Evolutionary conservation across 2,797 vertebrate species (phyloP), one percentile per base, ranked within the genome.

Genomic region (Gallinago solitaria): DNA sequence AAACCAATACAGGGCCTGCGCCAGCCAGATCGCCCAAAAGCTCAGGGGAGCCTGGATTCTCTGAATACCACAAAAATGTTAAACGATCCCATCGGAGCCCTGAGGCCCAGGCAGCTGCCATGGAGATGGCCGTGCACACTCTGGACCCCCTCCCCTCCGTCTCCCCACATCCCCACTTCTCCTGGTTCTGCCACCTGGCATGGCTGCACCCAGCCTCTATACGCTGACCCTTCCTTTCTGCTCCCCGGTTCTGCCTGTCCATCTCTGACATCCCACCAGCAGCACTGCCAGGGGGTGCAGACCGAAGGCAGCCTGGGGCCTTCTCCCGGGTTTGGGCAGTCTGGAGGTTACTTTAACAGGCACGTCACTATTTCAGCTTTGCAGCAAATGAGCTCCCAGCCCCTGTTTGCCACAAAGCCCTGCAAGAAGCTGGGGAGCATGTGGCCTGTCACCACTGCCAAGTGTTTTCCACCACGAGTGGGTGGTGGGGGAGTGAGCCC

Each of bases 371-470:
- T 19, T 43, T 8, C 14, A 8, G 54, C 39, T 74, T 68, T 54
- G 39, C 60, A 35, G 53, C 1, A 8, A 32, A 23, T 3, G 9
- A 80, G 27, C 24, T 56, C 27, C n/a, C 9, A 33, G 43, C 13
- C 20, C 37, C 43, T 6, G 8, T 33, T 37, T 68, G 43, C 70
- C 19, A 6, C 32, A 63, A n/a, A 56, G 18, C 61, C 61, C 61
- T 7, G 33, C 15, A 5, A 67, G 45, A 41, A 84, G 7, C 54
- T 9, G 5, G 25, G 60, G 39, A 67, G 33, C 61, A 10, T 23
- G 3, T 0, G 0, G 69, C 56, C 39, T 20, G 33, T 48, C 2
- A 2, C 28, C 51, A 53, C 81, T 3, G 1, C 60, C 1, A 1
- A 18, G 39, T 1, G 14, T 28, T 37, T 13, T 30, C 16, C 43